A percentile compares a stretch with the other conserved stretches of the same genome.
Conservation (phyloP, 2,113 vertebrate species). For the Anoplopoma fimbria region DNA sequence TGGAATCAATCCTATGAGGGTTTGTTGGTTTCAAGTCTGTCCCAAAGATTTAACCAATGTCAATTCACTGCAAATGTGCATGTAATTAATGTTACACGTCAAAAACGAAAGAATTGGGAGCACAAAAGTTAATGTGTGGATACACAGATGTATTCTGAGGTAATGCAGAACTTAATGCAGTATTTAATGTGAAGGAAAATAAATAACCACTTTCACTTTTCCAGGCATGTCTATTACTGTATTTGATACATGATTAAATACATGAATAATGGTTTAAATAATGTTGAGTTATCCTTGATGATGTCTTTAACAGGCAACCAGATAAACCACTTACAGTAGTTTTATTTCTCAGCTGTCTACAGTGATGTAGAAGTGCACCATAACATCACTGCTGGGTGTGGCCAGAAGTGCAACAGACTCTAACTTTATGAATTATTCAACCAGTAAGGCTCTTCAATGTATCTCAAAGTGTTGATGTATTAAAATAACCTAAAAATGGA, state of each 20-base stretch:
- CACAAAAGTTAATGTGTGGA: background rate
- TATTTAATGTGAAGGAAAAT: background rate
- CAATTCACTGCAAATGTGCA: background rate
- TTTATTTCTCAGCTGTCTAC: too few relatives aligned
- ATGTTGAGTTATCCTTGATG: background rate
- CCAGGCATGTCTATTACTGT: background rate
- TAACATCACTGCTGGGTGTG: too few relatives aligned
- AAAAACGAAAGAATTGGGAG: background rate
- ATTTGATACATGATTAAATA: too few relatives aligned
- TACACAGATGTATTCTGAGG: background rate
- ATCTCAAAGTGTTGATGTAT: background rate
- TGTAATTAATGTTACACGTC: background rate
- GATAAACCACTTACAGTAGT: too few relatives aligned
- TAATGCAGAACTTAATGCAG: background rate
- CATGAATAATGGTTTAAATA: background rate
- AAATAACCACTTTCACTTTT: background rate
- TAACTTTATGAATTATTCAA: background rate
- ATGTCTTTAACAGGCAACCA: too few relatives aligned
- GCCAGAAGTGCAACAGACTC: background rate
- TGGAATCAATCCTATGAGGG: background rate
- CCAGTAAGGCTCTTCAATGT: background rate
- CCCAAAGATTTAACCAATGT: background rate
- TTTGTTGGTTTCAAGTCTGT: background rate
- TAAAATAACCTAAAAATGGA: background rate
- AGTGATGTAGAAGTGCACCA: too few relatives aligned